Base-by-base conservation (phyloP, 2,888 invertebrate genomes). In the Dysmachus trigonus region DNA sequence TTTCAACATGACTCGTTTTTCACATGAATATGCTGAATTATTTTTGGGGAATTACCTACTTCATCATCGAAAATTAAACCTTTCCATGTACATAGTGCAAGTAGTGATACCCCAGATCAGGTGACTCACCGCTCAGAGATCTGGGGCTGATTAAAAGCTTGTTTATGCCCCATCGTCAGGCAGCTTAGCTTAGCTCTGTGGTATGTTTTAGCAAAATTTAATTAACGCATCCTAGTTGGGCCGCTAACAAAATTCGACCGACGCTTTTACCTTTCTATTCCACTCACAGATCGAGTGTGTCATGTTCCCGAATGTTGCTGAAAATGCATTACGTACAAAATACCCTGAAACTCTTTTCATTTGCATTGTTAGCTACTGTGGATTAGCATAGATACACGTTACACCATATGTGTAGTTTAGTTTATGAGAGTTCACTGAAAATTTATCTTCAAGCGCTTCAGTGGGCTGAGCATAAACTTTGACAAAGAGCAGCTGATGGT, bases 121-220 rank as follows among this genome's bases (percentile, higher is more conserved):
- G 62, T 18, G 27, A 62, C 27, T 62, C 62, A 53, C 27, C 18
- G 27, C 27, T 10, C 62, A 8, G 22, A 18, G 62, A 18, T 62
- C 62, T 62, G 62, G 62, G 62, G 6, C 62, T 62, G 62, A 62
- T 62, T 62, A 62, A 62, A 62, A 62, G 62, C 62, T 62, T 62
- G 62, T 27, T 62, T 62, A 62, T 27, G 62, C 10, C 62, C 62
- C 62, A 27, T 10, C 22, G 62, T 18, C 62, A 62, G 62, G n/a
- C n/a, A n/a, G n/a, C n/a, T n/a, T 22, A 62, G 62, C 62, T 73
- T 73, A 73, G 18, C 30, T 30, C 47, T 47, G 77, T n/a, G 47
- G 47, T 41, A 22, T 77, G 77, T 77, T 77, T 77, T 77, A n/a
- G 47, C 47, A 5, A 77, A 77, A 77, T 77, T 77, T 41, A 77